Evolutionary conservation across 2,888 invertebrate genomes (phyloP).

Genomic region (Phortica okadai): DNA sequence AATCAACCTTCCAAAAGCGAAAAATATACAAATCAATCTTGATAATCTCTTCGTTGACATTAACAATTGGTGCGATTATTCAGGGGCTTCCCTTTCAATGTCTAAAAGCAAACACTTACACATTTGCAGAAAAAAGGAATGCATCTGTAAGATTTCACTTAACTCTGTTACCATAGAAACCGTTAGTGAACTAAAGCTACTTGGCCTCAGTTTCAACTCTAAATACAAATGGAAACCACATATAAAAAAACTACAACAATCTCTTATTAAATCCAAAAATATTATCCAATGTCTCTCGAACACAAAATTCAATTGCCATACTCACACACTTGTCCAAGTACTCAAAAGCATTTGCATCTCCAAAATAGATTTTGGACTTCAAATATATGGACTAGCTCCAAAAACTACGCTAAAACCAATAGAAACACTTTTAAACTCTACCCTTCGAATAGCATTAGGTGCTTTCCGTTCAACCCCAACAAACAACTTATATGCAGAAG

Average conservation of each 20-base stretch:
- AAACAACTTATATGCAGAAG: not conserved
- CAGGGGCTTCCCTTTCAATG: not conserved
- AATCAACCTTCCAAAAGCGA: constrained; percentile 31
- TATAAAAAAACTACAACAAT: too few species aligned
- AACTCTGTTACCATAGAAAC: not conserved
- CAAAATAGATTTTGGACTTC: not conserved
- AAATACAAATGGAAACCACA: not conserved
- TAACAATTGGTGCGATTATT: not conserved
- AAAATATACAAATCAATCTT: constrained; percentile 27
- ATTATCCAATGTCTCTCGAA: too few species aligned
- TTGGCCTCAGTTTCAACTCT: not conserved
- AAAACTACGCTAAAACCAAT: not conserved
- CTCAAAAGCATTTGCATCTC: not conserved
- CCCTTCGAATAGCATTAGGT: not conserved
- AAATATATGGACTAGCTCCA: not conserved
- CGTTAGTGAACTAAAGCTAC: not conserved
- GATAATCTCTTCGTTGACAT: not conserved
- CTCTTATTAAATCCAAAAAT: too few species aligned
- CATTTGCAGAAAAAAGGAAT: not conserved
- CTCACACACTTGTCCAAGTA: not conserved
- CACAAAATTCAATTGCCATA: too few species aligned
- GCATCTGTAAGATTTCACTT: not conserved
- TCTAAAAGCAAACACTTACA: not conserved
- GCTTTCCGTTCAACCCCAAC: not conserved
- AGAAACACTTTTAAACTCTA: not conserved